Conservation (phyloP, 1,140 invertebrate species). For the Arion vulgaris region DNA sequence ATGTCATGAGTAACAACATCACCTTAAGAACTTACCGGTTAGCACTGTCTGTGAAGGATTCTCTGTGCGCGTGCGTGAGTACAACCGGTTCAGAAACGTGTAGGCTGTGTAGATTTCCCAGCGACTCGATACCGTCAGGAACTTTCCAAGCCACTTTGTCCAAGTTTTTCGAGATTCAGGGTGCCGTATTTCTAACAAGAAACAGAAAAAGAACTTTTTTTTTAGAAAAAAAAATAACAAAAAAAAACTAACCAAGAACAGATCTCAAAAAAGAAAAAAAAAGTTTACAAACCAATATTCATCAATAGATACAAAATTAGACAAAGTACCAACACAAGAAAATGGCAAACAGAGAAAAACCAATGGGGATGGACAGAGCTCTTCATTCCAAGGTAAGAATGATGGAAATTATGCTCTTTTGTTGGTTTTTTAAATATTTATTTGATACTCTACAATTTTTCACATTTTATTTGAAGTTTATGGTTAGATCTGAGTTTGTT, state of each 20-base stretch:
- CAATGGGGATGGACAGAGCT: constrained; percentile 57
- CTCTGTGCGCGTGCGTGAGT: not conserved
- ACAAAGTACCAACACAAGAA: constrained; percentile 27
- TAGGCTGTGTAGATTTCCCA: not conserved
- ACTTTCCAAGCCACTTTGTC: not conserved
- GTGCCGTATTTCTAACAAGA: not conserved
- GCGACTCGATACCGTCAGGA: not conserved
- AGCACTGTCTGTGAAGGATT: not conserved
- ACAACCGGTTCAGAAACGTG: not conserved
- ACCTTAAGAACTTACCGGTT: not conserved
- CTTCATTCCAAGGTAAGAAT: constrained; percentile 51
- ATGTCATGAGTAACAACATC: not conserved
- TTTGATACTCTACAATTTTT: not conserved
- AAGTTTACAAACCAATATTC: not conserved
- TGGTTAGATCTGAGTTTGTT: too few species aligned
- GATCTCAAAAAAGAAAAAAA: not conserved
- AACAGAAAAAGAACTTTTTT: not conserved
- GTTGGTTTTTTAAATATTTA: not conserved
- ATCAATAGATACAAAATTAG: not conserved
- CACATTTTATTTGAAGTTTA: not conserved
- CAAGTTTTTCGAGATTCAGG: not conserved
- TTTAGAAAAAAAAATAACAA: not conserved
- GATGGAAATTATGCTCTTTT: too few species aligned
- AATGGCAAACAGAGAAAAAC: constrained; percentile 51
- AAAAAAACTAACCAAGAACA: not conserved